Evolutionary conservation across 2,797 vertebrate genomes (phyloP).

Genomic region (Sebastes steindachneri): DNA sequence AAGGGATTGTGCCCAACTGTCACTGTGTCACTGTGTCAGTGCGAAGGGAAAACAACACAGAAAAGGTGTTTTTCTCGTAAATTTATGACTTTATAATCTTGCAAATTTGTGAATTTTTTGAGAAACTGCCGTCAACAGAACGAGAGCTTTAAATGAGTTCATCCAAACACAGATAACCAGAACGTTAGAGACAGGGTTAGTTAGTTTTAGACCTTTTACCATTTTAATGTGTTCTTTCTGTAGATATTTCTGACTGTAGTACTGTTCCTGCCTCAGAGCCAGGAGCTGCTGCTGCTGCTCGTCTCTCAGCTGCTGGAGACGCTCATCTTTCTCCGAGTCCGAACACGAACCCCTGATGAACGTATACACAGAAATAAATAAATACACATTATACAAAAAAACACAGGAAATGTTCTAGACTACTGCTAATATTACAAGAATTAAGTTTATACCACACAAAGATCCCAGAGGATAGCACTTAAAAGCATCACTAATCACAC

Average conservation of each 20-base stretch:
- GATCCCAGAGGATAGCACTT: too few relatives aligned
- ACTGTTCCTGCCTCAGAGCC: conserved; percentile 95
- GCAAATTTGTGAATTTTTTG: too few relatives aligned
- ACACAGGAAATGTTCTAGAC: conserved; percentile 54
- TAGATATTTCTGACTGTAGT: conserved; percentile 97
- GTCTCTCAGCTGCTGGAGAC: conserved; percentile 91
- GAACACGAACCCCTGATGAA: conserved; percentile 83
- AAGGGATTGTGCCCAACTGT: too few relatives aligned
- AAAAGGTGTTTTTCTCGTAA: too few relatives aligned
- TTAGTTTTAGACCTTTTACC: conserved; percentile 73
- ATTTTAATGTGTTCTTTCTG: conserved; percentile 96
- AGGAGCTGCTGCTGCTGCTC: conserved; percentile 96
- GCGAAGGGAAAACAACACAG: too few relatives aligned
- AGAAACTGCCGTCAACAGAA: neutral
- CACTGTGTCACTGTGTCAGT: too few relatives aligned
- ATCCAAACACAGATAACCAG: neutral
- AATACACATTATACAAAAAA: neutral
- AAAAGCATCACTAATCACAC: too few relatives aligned
- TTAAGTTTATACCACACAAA: too few relatives aligned
- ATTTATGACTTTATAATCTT: too few relatives aligned
- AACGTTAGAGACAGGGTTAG: neutral
- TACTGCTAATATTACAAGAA: too few relatives aligned
- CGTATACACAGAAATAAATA: neutral
- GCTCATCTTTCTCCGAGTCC: conserved; percentile 89
- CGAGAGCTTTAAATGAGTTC: neutral